Conservation (phyloP, 2,797 vertebrate genomes). For the Pantherophis alleghaniensis region DNA sequence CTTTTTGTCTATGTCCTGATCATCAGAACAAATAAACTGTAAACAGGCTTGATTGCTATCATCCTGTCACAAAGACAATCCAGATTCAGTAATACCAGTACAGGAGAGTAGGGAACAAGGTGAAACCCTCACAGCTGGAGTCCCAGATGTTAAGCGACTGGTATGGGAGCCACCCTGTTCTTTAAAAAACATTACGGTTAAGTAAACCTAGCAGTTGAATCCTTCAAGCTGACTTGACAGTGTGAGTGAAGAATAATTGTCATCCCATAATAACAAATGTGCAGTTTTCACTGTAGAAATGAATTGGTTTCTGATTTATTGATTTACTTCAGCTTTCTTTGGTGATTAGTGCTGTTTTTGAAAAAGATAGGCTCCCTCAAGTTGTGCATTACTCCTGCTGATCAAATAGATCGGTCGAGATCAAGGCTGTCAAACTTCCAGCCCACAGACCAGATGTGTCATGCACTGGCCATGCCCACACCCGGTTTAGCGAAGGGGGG, state of each 20-base stretch:
- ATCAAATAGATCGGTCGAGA: not conserved
- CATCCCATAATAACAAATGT: not conserved
- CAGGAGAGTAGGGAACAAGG: constrained; percentile 29
- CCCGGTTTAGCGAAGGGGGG: too few relatives aligned
- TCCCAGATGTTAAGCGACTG: constrained; percentile 72
- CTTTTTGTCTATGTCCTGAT: constrained; percentile 22
- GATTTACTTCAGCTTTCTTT: not conserved
- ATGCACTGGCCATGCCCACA: too few relatives aligned
- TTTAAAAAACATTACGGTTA: constrained; percentile 22
- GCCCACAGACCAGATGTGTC: too few relatives aligned
- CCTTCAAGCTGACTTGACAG: constrained; percentile 55
- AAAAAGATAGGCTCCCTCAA: not conserved
- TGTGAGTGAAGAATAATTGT: not conserved
- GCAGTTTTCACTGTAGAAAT: not conserved
- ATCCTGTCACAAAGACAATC: constrained; percentile 45
- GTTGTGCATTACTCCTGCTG: not conserved
- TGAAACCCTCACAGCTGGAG: constrained; percentile 58
- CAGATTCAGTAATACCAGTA: constrained; percentile 25
- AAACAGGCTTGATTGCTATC: not conserved
- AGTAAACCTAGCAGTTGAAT: constrained; percentile 31
- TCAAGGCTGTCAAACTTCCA: not conserved
- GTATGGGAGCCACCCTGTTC: constrained; percentile 35
- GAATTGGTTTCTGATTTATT: not conserved
- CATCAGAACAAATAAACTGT: constrained; percentile 58
- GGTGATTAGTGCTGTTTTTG: not conserved